Percentiles rank a stretch among this genome's conserved stretches.
Conservation (phyloP, 2,797 vertebrate species). For the Scomberomorus guttatus region DNA sequence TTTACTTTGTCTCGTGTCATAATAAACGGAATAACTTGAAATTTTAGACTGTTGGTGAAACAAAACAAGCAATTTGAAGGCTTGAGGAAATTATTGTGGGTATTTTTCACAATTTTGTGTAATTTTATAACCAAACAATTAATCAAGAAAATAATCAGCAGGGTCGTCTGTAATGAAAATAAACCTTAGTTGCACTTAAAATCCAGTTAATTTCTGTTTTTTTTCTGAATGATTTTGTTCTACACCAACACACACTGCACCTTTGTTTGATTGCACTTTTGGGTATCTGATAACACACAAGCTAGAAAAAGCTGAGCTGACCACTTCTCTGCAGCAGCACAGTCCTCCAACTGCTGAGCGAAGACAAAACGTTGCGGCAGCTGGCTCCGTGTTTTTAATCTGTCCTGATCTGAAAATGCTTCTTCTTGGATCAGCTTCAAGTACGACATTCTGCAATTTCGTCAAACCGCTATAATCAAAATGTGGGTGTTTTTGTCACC, state of each 20-base stretch:
- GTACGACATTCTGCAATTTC: constrained; percentile 40
- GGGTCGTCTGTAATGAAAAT: not conserved
- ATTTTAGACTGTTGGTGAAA: too few relatives aligned
- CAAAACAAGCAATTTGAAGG: too few relatives aligned
- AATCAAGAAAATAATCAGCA: not conserved
- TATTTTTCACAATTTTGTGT: not conserved
- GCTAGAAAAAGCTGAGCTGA: constrained; percentile 63
- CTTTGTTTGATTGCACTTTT: constrained; percentile 1
- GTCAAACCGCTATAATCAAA: constrained; percentile 46
- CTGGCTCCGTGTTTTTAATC: constrained; percentile 33
- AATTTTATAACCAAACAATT: not conserved
- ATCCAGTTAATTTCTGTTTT: not conserved
- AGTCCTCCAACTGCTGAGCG: constrained; percentile 69
- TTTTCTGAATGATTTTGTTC: constrained; percentile 1
- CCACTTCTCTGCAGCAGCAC: constrained; percentile 51
- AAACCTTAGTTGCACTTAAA: not conserved
- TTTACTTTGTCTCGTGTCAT: not conserved
- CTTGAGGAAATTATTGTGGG: not conserved
- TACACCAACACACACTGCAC: not conserved
- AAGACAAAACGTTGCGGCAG: constrained; percentile 61
- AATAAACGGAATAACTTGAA: too few relatives aligned
- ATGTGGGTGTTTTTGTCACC: constrained; percentile 5
- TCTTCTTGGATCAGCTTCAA: constrained; percentile 64
- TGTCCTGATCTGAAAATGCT: constrained; percentile 52
- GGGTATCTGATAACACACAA: constrained; percentile 6